phyloP scores from a whole-genome alignment of 2,888 invertebrate species.

The Rhamnusium bicolor region DNA sequence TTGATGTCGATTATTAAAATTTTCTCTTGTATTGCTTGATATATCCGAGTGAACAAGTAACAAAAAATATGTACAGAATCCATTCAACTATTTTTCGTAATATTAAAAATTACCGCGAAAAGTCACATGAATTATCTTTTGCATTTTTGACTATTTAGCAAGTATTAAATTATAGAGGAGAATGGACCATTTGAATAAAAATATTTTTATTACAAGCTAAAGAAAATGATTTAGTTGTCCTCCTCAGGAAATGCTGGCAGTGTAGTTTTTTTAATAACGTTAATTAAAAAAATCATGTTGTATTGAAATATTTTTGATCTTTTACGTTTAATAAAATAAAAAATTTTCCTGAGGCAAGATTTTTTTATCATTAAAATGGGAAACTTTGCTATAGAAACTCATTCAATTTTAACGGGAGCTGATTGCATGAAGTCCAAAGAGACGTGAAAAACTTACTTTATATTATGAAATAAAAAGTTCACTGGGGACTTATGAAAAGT shows the following conservation, averaged over 20 bases:
- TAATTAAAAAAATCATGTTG: neutral
- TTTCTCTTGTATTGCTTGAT: too few relatives aligned
- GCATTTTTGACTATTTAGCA: neutral
- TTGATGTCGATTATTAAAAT: too few relatives aligned
- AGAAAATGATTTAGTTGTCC: neutral
- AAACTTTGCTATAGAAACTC: neutral
- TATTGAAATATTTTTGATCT: neutral
- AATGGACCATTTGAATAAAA: neutral
- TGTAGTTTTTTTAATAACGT: neutral
- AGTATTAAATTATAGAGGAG: neutral
- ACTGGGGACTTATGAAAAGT: slow-evolving; percentile 21
- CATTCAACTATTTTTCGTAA: too few relatives aligned
- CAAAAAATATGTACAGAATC: too few relatives aligned
- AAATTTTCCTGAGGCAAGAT: neutral
- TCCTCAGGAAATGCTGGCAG: neutral
- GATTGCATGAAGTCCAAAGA: neutral
- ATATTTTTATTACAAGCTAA: neutral
- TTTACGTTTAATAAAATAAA: neutral
- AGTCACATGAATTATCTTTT: neutral
- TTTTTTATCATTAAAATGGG: neutral
- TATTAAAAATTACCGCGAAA: too few relatives aligned
- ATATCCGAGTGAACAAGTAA: too few relatives aligned
- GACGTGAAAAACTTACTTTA: slow-evolving; percentile 2
- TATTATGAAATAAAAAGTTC: slow-evolving; percentile 9
- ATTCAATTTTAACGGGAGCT: neutral